A percentile compares a stretch with the other conserved stretches of the same genome.
Conservation (phyloP, 2,888 invertebrate genomes). For the Cephus rjabovi region DNA sequence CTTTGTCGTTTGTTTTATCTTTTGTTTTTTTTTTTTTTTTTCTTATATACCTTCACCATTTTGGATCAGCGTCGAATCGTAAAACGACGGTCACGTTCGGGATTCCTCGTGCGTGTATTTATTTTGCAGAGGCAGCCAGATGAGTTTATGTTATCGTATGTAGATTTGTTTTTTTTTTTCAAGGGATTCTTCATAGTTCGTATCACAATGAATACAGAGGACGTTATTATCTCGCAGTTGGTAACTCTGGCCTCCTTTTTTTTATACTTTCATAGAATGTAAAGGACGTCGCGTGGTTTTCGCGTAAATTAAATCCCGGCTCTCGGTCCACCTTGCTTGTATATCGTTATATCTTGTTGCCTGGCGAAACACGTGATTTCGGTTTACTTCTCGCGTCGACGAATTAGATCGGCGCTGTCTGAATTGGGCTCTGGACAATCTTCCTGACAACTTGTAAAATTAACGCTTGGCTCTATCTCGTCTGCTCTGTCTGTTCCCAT, state of each 20-base stretch:
- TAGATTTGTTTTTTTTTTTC: not conserved
- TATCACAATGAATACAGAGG: not conserved
- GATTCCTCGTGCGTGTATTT: not conserved
- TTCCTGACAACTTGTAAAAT: not conserved
- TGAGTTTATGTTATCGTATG: not conserved
- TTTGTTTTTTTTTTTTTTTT: no score
- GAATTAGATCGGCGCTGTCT: not conserved
- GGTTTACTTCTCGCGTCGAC: no score
- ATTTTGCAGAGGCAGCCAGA: not conserved
- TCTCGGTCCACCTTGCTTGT: not conserved
- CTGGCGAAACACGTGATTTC: not conserved
- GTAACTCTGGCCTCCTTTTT: not conserved
- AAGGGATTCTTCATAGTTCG: not conserved
- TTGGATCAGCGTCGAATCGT: not conserved
- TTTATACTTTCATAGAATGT: not conserved
- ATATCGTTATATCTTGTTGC: not conserved
- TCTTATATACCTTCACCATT: not conserved
- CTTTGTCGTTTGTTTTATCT: not conserved
- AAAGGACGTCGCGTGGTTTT: not conserved
- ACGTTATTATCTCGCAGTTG: not conserved
- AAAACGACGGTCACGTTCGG: not conserved
- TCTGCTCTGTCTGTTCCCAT: not conserved
- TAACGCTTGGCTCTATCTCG: not conserved
- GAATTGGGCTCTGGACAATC: not conserved
- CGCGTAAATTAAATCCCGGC: not conserved